Percentiles rank a stretch among this genome's conserved stretches.
Evolutionary conservation across 2,888 invertebrate species (phyloP).

Genomic region (Spatulosminthurus flaviceps): DNA sequence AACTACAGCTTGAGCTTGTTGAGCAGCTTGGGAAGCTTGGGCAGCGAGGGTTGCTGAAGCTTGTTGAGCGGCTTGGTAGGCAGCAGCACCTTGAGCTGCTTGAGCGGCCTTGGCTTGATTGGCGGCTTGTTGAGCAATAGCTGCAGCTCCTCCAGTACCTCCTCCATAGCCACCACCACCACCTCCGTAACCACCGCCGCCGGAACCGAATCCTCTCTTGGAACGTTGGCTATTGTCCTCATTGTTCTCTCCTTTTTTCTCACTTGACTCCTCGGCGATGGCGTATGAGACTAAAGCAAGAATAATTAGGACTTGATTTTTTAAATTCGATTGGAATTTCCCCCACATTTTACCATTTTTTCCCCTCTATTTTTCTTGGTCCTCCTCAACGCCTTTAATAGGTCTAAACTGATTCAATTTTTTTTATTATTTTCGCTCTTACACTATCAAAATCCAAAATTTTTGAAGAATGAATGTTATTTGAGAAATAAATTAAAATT

Average conservation of each 20-base stretch:
- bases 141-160: constrained; percentile 60
- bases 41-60: constrained; percentile 54
- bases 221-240: constrained; percentile 4
- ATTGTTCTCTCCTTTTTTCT: neutral
- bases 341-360: no score
- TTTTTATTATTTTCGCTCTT: neutral
- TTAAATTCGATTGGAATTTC: no score
- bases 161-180: constrained; percentile 42
- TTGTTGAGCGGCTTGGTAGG: constrained; percentile 56
- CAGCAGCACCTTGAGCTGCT: constrained; percentile 52
- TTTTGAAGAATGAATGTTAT: no score
- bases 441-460: no score
- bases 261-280: constrained; percentile 29
- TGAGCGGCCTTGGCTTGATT: constrained; percentile 62
- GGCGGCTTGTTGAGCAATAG: constrained; percentile 62
- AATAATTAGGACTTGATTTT: neutral
- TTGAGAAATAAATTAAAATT: no score
- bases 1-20: constrained; percentile 60
- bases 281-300: constrained; percentile 30
- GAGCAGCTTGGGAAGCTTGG: constrained; percentile 59
- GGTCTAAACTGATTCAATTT: neutral
- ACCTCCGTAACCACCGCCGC: constrained; percentile 35
- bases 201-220: constrained; percentile 41
- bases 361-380: neutral
- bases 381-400: neutral